Evolutionary conservation across 2,797 vertebrate genomes (phyloP).

Genomic region (Phaenicophaeus curvirostris): DNA sequence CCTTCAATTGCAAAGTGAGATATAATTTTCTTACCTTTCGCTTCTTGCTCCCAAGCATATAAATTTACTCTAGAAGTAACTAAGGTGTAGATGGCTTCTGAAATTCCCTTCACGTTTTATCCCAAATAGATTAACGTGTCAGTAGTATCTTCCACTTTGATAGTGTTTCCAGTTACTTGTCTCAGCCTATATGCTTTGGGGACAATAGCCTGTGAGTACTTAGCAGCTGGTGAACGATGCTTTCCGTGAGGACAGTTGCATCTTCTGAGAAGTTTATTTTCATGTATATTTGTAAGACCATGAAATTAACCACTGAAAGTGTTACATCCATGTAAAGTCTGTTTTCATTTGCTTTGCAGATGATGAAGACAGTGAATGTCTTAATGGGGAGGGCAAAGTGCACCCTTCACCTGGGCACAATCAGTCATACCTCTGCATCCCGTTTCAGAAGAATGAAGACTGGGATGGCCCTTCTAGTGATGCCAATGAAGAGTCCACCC

Average conservation of each 20-base stretch:
- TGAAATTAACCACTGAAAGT: not conserved
- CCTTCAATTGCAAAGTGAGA: not conserved
- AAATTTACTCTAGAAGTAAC: not conserved
- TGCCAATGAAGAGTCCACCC: constrained; percentile 80
- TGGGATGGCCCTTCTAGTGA: constrained; percentile 84
- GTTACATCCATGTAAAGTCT: not conserved
- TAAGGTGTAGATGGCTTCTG: not conserved
- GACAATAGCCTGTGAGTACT: not conserved
- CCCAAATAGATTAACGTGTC: not conserved
- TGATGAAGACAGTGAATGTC: constrained; percentile 88
- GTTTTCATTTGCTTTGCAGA: constrained; percentile 77
- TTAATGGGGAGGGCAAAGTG: constrained; percentile 75
- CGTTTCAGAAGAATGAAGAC: constrained; percentile 85
- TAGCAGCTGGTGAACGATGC: not conserved
- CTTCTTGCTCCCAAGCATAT: not conserved
- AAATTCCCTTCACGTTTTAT: not conserved
- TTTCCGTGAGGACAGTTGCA: not conserved
- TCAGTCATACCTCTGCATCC: constrained; percentile 96
- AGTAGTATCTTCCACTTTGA: not conserved
- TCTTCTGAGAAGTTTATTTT: not conserved
- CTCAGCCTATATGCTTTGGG: not conserved
- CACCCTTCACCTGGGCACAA: constrained; percentile 79
- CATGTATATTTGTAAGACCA: not conserved
- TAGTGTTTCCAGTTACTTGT: not conserved
- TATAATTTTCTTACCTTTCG: not conserved